Conservation (phyloP, 53 echinoderm and acorn worm genomes). For the Holothuria scabra region DNA sequence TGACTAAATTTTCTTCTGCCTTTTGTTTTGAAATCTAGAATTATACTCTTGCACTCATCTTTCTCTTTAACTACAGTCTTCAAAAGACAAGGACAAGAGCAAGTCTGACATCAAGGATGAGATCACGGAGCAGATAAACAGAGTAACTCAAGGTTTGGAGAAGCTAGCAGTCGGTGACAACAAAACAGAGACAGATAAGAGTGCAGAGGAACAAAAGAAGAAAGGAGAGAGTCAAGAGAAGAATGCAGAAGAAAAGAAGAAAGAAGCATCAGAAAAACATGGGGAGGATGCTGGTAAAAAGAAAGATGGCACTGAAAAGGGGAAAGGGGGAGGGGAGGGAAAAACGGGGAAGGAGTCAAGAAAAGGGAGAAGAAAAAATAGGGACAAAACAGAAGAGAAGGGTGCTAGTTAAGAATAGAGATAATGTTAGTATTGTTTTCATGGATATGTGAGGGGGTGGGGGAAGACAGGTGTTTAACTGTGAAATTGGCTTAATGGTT, state of each 20-base stretch:
- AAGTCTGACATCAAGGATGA: not conserved
- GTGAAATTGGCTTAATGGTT: no score
- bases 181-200: not conserved
- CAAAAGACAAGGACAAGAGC: constrained; percentile 21
- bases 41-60: no score
- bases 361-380: constrained; percentile 74
- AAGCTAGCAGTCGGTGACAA: constrained; percentile 14
- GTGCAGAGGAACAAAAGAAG: not conserved
- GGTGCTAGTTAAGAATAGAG: not conserved
- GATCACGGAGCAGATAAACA: constrained; percentile 15
- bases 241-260: not conserved
- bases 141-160: constrained; percentile 1
- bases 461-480: no score
- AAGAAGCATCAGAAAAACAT: constrained; percentile 6
- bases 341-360: constrained; percentile 73
- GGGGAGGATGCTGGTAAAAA: constrained; percentile 14
- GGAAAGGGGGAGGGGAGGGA: constrained; percentile 16
- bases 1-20: no score
- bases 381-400: constrained; percentile 71
- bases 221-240: constrained; percentile 2
- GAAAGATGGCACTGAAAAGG: constrained; percentile 10
- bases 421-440: no score
- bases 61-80: not conserved
- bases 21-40: no score
- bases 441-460: no score